Percentiles rank a stretch among this genome's conserved stretches.
Evolutionary conservation across 2,888 invertebrate species (phyloP).

Genomic region (Crossocerus cetratus): DNA sequence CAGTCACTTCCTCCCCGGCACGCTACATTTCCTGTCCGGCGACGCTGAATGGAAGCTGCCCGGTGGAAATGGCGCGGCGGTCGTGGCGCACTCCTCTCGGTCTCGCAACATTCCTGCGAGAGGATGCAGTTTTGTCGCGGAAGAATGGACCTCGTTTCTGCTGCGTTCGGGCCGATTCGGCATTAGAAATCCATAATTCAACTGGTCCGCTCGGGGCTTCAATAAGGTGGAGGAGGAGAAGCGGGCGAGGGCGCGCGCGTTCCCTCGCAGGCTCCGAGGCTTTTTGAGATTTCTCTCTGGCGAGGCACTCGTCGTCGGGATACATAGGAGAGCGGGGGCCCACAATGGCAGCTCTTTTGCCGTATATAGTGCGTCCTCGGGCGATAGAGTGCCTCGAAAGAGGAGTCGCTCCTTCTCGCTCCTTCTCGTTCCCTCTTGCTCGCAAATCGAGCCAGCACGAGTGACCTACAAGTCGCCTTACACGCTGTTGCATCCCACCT

Average conservation of each 20-base stretch:
- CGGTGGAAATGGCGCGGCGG: background rate
- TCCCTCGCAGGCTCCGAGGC: background rate
- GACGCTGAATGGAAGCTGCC: background rate
- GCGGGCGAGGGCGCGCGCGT: background rate
- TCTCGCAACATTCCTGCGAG: background rate
- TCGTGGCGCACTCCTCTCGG: background rate
- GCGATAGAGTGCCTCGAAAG: conserved; percentile 15
- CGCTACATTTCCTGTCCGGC: background rate
- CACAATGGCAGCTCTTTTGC: background rate
- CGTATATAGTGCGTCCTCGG: background rate
- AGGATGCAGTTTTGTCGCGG: background rate
- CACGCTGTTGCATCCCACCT: conserved; percentile 5
- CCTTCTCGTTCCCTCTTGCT: conserved; percentile 17
- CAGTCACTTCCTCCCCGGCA: too few species aligned
- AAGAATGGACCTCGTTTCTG: background rate
- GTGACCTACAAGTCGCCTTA: conserved; percentile 23
- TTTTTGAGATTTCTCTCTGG: background rate
- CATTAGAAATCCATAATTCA: conserved; percentile 39
- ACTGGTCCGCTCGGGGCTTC: conserved; percentile 6
- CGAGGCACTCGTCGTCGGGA: background rate
- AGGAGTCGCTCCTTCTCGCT: conserved; percentile 5
- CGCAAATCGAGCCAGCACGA: conserved; percentile 12
- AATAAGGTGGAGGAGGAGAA: background rate
- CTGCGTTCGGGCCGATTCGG: background rate
- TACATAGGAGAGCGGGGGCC: background rate